phyloP scores from a whole-genome alignment of 2,113 vertebrate genomes.

The Felis catus region DNA sequence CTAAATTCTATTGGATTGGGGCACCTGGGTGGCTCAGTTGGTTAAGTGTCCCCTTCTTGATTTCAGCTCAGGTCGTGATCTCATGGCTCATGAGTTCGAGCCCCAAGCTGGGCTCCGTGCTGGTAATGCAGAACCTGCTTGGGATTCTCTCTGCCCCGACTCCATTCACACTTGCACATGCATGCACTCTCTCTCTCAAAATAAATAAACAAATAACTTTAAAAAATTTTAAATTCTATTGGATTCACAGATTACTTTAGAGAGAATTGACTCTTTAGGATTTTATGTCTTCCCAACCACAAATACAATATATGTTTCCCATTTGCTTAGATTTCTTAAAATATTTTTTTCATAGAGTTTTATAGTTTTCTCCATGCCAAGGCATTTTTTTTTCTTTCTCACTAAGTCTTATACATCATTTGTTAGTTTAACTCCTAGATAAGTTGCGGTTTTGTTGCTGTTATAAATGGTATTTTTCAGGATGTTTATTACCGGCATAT shows the following conservation, averaged over 20 bases:
- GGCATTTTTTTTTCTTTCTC: not conserved
- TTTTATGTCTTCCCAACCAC: not conserved
- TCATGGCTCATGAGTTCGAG: too few relatives aligned
- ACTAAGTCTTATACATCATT: not conserved
- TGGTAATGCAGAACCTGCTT: too few relatives aligned
- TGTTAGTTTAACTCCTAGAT: not conserved
- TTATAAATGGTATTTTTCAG: conserved; percentile 10
- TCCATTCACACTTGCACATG: too few relatives aligned
- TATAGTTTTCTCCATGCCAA: not conserved
- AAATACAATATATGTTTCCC: not conserved
- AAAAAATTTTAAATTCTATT: not conserved
- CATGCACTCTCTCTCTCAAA: too few relatives aligned
- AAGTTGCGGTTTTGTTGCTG: not conserved
- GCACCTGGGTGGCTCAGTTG: too few relatives aligned
- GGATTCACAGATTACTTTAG: not conserved
- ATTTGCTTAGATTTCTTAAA: conserved; percentile 31
- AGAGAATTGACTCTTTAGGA: not conserved
- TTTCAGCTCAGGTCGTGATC: too few relatives aligned
- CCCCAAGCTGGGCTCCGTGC: too few relatives aligned
- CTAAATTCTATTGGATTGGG: not conserved
- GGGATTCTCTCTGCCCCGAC: too few relatives aligned
- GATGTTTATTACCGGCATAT: not conserved
- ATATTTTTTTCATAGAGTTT: not conserved
- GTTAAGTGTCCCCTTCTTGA: too few relatives aligned
- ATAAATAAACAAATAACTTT: too few relatives aligned